A percentile compares a stretch with the other conserved stretches of the same genome.
Evolutionary conservation across 1,140 invertebrate species (phyloP).

Genomic region (Dendrolimus kikuchii): DNA sequence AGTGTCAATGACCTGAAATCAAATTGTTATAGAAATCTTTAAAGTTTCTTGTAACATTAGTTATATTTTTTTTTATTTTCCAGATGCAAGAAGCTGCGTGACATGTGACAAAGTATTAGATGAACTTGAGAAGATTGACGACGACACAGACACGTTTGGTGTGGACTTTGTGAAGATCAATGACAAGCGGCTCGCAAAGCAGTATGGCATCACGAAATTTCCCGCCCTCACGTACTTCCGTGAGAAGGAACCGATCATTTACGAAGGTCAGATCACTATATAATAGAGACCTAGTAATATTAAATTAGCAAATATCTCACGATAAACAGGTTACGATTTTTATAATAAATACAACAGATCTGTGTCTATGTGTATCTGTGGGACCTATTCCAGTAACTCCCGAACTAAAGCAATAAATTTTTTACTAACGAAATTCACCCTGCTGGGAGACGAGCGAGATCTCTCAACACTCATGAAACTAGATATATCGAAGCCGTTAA

Average conservation of each 20-base stretch:
- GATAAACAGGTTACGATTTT: no score
- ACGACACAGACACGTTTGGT: slow-evolving; percentile 94
- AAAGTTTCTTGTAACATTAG: not conserved
- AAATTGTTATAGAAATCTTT: no score
- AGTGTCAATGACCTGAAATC: no score
- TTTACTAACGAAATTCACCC: not conserved
- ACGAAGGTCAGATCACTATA: slow-evolving; percentile 78
- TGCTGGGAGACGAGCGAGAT: no score
- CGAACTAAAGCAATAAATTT: not conserved
- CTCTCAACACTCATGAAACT: no score
- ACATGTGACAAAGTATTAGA: slow-evolving; percentile 93
- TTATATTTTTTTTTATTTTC: not conserved
- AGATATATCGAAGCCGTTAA: no score
- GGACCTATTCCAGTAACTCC: no score
- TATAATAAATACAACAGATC: no score
- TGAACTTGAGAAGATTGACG: slow-evolving; percentile 94
- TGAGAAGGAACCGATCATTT: slow-evolving; percentile 94
- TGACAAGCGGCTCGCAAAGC: slow-evolving; percentile 95
- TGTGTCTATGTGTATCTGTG: no score
- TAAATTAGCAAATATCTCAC: no score
- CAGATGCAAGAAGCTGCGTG: slow-evolving; percentile 90
- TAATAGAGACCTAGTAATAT: not conserved
- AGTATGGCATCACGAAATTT: slow-evolving; percentile 94
- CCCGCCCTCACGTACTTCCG: slow-evolving; percentile 95
- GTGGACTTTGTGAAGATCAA: slow-evolving; percentile 97